Evolutionary conservation across 2,797 vertebrate genomes (phyloP).

Genomic region (Lerista edwardsae): DNA sequence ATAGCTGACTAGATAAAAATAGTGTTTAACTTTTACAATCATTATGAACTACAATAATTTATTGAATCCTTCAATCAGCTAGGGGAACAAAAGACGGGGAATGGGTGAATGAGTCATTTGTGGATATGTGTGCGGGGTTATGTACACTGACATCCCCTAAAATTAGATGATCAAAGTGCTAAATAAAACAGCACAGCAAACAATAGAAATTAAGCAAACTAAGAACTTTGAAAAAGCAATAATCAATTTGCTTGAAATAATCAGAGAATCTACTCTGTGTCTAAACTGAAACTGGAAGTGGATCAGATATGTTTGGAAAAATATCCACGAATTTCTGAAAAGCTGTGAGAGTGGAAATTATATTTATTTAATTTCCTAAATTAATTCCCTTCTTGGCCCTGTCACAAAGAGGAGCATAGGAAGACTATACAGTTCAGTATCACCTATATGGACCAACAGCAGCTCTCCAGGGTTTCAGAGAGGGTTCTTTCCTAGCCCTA

Average conservation of each 20-base stretch:
- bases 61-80: slow-evolving; percentile 83
- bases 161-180: slow-evolving; percentile 77
- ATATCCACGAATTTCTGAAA: slow-evolving; percentile 43
- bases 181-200: slow-evolving; percentile 72
- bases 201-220: slow-evolving; percentile 66
- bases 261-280: slow-evolving; percentile 57
- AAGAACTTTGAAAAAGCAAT: slow-evolving; percentile 67
- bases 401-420: not conserved
- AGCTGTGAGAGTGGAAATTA: not conserved
- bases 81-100: slow-evolving; percentile 79
- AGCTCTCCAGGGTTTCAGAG: too few relatives aligned
- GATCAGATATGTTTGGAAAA: slow-evolving; percentile 43
- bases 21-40: slow-evolving; percentile 80
- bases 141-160: slow-evolving; percentile 71
- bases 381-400: not conserved
- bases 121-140: slow-evolving; percentile 61
- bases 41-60: slow-evolving; percentile 80
- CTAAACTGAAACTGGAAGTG: slow-evolving; percentile 58
- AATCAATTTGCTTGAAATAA: slow-evolving; percentile 67
- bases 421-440: too few relatives aligned
- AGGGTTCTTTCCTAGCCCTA: too few relatives aligned
- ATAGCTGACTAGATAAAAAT: slow-evolving; percentile 82
- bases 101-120: slow-evolving; percentile 79
- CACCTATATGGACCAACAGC: too few relatives aligned
- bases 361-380: not conserved